Percentiles rank a stretch among this genome's conserved stretches.
Conservation (phyloP, 2,888 invertebrate genomes). For the Dysmachus trigonus region DNA sequence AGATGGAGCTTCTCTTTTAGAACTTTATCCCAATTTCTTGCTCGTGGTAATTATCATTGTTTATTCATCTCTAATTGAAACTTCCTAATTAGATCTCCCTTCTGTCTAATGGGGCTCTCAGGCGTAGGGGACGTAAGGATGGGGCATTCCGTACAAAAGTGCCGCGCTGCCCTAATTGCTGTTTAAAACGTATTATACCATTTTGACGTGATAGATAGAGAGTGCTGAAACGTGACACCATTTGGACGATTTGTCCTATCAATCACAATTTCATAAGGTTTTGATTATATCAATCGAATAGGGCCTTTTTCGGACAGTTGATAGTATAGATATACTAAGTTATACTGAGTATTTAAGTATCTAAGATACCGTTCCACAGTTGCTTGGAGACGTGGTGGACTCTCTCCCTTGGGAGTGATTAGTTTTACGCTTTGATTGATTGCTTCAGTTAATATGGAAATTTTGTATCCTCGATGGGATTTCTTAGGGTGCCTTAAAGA, state of each 20-base stretch:
- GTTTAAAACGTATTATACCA: neutral
- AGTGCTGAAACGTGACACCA: neutral
- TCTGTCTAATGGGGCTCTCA: neutral
- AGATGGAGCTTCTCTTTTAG: neutral
- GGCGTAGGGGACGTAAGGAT: neutral
- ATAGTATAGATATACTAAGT: neutral
- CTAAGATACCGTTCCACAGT: neutral
- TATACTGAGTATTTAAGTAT: neutral
- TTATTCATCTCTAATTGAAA: slow-evolving; percentile 21
- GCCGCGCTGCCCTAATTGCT: neutral
- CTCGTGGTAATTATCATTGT: slow-evolving; percentile 21
- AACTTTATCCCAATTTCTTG: neutral
- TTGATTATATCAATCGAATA: neutral
- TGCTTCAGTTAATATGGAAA: neutral
- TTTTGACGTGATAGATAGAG: neutral
- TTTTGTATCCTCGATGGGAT: neutral
- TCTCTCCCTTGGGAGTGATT: neutral
- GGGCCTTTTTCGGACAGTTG: neutral
- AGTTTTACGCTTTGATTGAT: neutral
- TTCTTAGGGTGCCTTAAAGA: neutral
- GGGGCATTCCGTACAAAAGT: neutral
- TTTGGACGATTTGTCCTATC: neutral
- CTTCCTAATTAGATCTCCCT: slow-evolving; percentile 8
- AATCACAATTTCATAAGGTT: neutral
- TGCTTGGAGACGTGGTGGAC: neutral